A percentile compares a stretch with the other conserved stretches of the same genome.
Evolutionary conservation across 2,888 invertebrate species (phyloP).

Genomic region (Ectemnius continuus): DNA sequence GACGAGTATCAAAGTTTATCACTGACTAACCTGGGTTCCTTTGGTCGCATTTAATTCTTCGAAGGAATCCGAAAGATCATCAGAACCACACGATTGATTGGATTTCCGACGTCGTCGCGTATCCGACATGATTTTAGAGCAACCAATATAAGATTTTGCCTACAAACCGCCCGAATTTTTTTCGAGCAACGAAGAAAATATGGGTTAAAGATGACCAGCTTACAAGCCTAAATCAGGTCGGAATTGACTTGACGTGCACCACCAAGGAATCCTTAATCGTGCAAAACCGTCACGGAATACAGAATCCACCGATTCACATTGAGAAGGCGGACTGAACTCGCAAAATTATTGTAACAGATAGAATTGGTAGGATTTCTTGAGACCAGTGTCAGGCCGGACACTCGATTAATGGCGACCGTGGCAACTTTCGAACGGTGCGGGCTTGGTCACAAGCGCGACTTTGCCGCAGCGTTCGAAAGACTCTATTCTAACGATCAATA

Average conservation of each 20-base stretch:
- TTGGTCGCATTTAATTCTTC: constrained; percentile 73
- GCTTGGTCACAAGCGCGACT: background rate
- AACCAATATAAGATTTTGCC: background rate
- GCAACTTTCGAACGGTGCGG: constrained; percentile 2
- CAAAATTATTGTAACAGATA: constrained; percentile 11
- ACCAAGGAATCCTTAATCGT: constrained; percentile 27
- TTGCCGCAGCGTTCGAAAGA: background rate
- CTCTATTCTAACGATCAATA: background rate
- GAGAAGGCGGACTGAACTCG: constrained; percentile 45
- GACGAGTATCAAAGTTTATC: constrained; percentile 3
- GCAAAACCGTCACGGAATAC: constrained; percentile 40
- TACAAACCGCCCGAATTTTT: constrained; percentile 24
- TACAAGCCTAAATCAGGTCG: constrained; percentile 44
- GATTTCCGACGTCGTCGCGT: constrained; percentile 73
- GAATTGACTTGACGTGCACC: background rate
- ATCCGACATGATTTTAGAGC: constrained; percentile 69
- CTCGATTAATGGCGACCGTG: constrained; percentile 7
- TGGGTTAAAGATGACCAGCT: constrained; percentile 35
- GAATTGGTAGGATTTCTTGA: no score
- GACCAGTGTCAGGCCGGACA: no score
- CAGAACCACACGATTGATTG: constrained; percentile 72
- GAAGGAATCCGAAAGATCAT: constrained; percentile 74
- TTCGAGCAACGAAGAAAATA: constrained; percentile 13
- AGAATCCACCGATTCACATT: constrained; percentile 10
- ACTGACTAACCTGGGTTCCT: constrained; percentile 72